phyloP scores from a whole-genome alignment of 2,113 vertebrate species.

The Seriola aureovittata region DNA sequence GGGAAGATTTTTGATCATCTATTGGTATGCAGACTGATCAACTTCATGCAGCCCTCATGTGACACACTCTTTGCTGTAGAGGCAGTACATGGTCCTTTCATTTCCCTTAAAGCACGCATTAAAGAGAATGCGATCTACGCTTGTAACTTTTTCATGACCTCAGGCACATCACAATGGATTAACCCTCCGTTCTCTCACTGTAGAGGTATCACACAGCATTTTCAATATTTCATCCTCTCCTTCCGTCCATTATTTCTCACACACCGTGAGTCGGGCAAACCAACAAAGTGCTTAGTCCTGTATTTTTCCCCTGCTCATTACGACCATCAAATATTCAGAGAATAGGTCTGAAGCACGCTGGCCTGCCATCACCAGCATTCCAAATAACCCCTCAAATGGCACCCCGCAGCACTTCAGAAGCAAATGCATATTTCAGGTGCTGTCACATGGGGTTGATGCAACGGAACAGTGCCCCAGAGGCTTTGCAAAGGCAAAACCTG shows the following conservation, averaged over 20 bases:
- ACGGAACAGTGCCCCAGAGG: constrained; percentile 27
- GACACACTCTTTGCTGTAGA: neutral
- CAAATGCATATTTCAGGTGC: constrained; percentile 83
- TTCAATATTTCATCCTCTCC: constrained; percentile 82
- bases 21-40: neutral
- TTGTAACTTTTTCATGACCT: constrained; percentile 23
- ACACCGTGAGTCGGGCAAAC: constrained; percentile 35
- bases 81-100: neutral
- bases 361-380: constrained; percentile 63
- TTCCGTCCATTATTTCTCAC: constrained; percentile 74
- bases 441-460: constrained; percentile 61
- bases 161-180: constrained; percentile 16
- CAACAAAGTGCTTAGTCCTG: constrained; percentile 83
- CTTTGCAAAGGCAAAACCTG: constrained; percentile 31
- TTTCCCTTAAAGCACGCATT: neutral
- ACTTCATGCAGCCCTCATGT: neutral
- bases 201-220: constrained; percentile 52
- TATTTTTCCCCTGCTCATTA: constrained; percentile 79
- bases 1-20: constrained; percentile 1
- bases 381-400: constrained; percentile 59
- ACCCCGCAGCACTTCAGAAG: constrained; percentile 40
- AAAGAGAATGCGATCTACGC: constrained; percentile 18
- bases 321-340: constrained; percentile 83
- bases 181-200: constrained; percentile 17
- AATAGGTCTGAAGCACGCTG: constrained; percentile 68